Base-by-base conservation (phyloP, 1,140 invertebrate genomes). In the Lanistes nyassanus region DNA sequence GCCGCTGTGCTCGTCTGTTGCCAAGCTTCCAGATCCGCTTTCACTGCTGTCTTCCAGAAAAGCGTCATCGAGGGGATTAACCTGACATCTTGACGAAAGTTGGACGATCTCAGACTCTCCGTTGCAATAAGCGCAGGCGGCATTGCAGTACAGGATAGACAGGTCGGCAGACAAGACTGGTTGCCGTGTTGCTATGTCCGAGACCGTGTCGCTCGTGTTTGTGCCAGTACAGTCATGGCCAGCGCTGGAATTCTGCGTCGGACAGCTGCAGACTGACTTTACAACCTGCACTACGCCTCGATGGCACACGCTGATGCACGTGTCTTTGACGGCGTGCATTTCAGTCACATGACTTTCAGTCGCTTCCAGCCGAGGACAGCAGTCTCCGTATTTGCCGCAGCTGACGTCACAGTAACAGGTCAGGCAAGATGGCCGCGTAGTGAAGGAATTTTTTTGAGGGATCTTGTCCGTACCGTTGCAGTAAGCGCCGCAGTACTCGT, bases 321-420 rank as follows among this genome's bases (percentile, higher is more conserved):
- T 4, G 56, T 39, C 19, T 39, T 11, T 21, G 34, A 0, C 70
- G 29, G 2, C 2, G 3, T 3, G 5, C 16, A 5, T 37, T 13
- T 60, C 29, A 5, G 56, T 19, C 16, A 36, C 34, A 19, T 29
- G 34, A 37, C 36, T 13, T 13, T 23, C 11, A 4, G 37, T 60
- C 2, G 42, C 9, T 26, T 21, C 56, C 21, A 62, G 21, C 5
- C 5, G 29, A 4, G 55, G 70, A 60, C 70, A 72, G 29, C 70
- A 72, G 55, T 72, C 70, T 4, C 56, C 56, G 42, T 72, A 72
- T 5, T 26, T n/a, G 21, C 21, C 23, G n/a, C 70, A 72, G 39
- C 34, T 37, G 37, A 60, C 31, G 56, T 72, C 70, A 34, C 70
- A 72, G 56, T 23, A 42, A 31, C 70, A 72, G 3, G 2, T 36